Conservation (phyloP, 2,888 invertebrate species). For the Apamea crenata region DNA sequence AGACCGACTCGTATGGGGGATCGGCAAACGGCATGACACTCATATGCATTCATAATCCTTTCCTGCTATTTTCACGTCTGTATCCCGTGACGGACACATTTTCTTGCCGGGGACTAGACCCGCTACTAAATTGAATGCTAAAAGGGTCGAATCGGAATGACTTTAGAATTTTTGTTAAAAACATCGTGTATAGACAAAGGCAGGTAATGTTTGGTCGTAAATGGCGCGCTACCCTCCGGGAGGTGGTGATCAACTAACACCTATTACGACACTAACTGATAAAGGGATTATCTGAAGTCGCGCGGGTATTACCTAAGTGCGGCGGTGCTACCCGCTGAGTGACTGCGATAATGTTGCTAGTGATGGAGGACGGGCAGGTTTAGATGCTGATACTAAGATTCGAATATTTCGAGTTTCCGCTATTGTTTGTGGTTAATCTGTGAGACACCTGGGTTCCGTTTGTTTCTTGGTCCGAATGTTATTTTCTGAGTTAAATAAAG, state of each 20-base stretch:
- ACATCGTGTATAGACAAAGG: constrained; percentile 3
- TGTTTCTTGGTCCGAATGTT: neutral
- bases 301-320: neutral
- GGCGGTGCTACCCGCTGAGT: neutral
- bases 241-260: constrained; percentile 33
- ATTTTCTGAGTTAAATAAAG: neutral
- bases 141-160: neutral
- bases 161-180: neutral
- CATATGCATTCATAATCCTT: neutral
- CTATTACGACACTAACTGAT: constrained; percentile 45
- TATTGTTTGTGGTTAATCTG: constrained; percentile 11
- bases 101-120: neutral
- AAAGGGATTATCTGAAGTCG: constrained; percentile 48
- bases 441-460: neutral
- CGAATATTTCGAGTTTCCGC: constrained; percentile 3
- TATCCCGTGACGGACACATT: neutral
- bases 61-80: neutral
- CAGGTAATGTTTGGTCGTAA: constrained; percentile 29
- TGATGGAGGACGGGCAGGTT: constrained; percentile 8
- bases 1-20: neutral
- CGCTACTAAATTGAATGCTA: neutral
- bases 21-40: too few relatives aligned
- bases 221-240: constrained; percentile 3
- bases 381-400: neutral
- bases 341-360: constrained; percentile 15